These are phyloP conservation scores for Magallana nippona DNA, from an alignment of 2,888 invertebrate species.

Conservation along the genomic window DNA sequence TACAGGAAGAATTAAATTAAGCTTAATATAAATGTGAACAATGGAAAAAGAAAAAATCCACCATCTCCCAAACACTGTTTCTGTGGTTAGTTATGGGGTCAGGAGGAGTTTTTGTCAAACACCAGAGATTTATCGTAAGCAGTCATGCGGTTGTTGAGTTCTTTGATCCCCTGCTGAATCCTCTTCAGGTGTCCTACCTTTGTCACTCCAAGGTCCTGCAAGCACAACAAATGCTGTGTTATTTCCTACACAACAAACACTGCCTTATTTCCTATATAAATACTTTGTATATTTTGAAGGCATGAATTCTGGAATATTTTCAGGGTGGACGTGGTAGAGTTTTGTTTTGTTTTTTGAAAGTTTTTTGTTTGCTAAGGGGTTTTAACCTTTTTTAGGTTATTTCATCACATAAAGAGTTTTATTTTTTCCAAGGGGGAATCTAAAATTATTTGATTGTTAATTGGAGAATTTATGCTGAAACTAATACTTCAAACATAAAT, in stretches of 20 bases:
- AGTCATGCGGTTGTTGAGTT: constrained; percentile 82
- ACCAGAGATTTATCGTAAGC: constrained; percentile 62
- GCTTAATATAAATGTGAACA: not conserved
- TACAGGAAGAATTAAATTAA: not conserved
- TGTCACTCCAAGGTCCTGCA: constrained; percentile 94
- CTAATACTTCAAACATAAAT: no score
- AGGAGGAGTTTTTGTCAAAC: constrained; percentile 43
- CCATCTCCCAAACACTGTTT: not conserved
- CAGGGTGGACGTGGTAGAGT: no score
- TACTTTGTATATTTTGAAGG: no score
- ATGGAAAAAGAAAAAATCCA: not conserved
- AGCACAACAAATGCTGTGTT: constrained; percentile 26
- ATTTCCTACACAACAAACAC: not conserved
- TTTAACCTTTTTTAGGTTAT: no score
- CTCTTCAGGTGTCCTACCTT: constrained; percentile 98
- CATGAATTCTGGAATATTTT: no score
- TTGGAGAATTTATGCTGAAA: no score
- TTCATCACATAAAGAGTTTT: no score
- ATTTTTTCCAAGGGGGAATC: no score
- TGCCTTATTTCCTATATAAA: no score
- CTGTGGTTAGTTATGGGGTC: constrained; percentile 39
- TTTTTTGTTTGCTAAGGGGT: no score
- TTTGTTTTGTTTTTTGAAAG: no score
- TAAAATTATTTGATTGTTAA: no score
- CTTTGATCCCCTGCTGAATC: constrained; percentile 94